phyloP scores from a whole-genome alignment of 2,888 invertebrate species.

The Frankliniella fusca region DNA sequence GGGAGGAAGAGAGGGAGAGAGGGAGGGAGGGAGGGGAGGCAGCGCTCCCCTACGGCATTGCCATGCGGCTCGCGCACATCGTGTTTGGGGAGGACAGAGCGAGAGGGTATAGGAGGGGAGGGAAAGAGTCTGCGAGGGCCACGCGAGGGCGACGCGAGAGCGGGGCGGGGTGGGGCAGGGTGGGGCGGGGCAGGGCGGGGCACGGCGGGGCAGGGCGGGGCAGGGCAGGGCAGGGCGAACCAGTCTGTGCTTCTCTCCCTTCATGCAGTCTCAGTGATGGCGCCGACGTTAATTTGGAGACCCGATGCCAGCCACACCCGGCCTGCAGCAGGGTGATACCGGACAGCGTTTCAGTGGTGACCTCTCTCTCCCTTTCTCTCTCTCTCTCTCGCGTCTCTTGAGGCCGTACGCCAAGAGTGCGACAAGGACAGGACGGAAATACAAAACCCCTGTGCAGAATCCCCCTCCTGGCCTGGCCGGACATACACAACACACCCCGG shows the following conservation, averaged over 20 bases:
- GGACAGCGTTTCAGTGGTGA: neutral
- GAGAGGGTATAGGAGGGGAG: neutral
- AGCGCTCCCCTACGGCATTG: neutral
- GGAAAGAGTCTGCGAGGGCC: too few species aligned
- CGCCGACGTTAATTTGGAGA: conserved; percentile 9
- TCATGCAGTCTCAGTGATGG: neutral
- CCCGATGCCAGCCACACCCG: neutral
- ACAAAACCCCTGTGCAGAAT: neutral
- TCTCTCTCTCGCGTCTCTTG: too few species aligned
- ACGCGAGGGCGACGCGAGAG: too few species aligned
- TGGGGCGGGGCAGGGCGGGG: neutral
- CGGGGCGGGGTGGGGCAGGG: too few species aligned
- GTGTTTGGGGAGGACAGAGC: neutral
- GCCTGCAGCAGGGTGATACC: neutral
- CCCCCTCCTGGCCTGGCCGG: too few species aligned
- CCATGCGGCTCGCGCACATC: conserved; percentile 4
- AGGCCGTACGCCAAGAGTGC: too few species aligned
- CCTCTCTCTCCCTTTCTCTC: neutral
- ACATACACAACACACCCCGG: too few species aligned
- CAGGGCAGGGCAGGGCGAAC: neutral
- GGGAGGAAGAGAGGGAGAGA: neutral
- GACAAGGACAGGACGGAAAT: too few species aligned
- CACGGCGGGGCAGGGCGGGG: neutral
- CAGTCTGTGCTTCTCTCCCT: neutral
- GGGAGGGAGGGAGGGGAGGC: too few species aligned